Percentiles rank a stretch among this genome's conserved stretches.
Evolutionary conservation across 2,888 invertebrate species (phyloP).

Genomic region (Disparrhopalites patrizii): DNA sequence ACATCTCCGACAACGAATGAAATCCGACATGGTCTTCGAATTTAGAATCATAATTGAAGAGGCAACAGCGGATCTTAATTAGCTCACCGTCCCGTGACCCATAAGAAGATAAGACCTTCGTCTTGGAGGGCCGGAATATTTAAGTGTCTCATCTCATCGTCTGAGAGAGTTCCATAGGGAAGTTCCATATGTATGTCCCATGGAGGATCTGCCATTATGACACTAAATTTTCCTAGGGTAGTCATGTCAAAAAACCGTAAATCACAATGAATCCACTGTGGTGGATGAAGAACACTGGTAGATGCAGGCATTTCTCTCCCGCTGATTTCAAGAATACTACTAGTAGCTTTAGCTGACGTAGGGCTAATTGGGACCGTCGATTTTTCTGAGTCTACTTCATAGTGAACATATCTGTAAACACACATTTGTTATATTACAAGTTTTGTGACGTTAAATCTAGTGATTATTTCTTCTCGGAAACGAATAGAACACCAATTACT

Average conservation of each 20-base stretch:
- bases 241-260: slow-evolving; percentile 86
- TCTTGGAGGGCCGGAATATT: slow-evolving; percentile 93
- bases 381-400: slow-evolving; percentile 78
- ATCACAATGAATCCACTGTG: slow-evolving; percentile 98
- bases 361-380: slow-evolving; percentile 23
- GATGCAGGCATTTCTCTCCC: slow-evolving; percentile 38
- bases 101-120: slow-evolving; percentile 91
- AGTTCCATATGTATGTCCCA: slow-evolving; percentile 99
- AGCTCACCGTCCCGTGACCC: slow-evolving; percentile 86
- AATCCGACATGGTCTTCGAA: neutral
- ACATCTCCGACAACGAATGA: neutral
- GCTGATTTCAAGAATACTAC: slow-evolving; percentile 5
- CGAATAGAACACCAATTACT: slow-evolving; percentile 55
- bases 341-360: slow-evolving; percentile 8
- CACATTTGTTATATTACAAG: neutral
- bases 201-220: slow-evolving; percentile 98
- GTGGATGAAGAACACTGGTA: slow-evolving; percentile 71
- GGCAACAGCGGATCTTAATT: too few relatives aligned
- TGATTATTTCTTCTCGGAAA: neutral
- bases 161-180: slow-evolving; percentile 97
- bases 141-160: slow-evolving; percentile 95
- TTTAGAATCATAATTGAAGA: neutral
- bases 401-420: slow-evolving; percentile 79
- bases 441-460: neutral
- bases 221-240: slow-evolving; percentile 92